phyloP scores from a whole-genome alignment of 2,113 vertebrate genomes.

The Mesitornis unicolor region DNA sequence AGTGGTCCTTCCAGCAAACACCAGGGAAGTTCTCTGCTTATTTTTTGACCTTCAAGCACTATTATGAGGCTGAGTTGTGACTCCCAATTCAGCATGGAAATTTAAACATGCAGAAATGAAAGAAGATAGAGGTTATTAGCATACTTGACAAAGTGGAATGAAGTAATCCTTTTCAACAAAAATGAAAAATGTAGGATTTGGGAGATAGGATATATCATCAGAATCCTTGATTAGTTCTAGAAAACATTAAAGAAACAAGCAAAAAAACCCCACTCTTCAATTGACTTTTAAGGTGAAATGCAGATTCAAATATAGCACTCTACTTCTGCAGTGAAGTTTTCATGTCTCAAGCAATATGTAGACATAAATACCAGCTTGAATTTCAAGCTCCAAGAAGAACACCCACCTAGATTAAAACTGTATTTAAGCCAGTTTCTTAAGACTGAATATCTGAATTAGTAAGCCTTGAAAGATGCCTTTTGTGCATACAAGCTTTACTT shows the following conservation, averaged over 20 bases:
- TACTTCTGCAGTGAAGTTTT: background rate
- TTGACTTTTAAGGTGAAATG: background rate
- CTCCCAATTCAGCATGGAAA: background rate
- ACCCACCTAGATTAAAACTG: background rate
- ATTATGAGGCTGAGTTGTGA: background rate
- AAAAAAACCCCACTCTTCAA: too few relatives aligned
- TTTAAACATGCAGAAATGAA: background rate
- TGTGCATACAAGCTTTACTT: background rate
- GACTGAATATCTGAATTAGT: background rate
- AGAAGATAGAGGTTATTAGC: background rate
- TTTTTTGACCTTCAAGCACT: background rate
- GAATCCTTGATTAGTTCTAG: conserved; percentile 76
- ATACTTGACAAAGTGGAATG: conserved; percentile 78
- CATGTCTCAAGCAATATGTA: background rate
- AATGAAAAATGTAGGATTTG: conserved; percentile 80
- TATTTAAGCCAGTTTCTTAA: background rate
- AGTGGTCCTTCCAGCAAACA: too few relatives aligned
- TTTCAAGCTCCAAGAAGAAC: background rate
- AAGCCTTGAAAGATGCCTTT: background rate
- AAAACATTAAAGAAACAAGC: background rate
- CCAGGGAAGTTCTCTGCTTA: background rate
- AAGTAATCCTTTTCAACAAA: conserved; percentile 78
- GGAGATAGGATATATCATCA: conserved; percentile 71
- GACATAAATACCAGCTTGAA: background rate
- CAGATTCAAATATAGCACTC: background rate